phyloP scores from a whole-genome alignment of 2,113 vertebrate species.

The Prolemur simus region DNA sequence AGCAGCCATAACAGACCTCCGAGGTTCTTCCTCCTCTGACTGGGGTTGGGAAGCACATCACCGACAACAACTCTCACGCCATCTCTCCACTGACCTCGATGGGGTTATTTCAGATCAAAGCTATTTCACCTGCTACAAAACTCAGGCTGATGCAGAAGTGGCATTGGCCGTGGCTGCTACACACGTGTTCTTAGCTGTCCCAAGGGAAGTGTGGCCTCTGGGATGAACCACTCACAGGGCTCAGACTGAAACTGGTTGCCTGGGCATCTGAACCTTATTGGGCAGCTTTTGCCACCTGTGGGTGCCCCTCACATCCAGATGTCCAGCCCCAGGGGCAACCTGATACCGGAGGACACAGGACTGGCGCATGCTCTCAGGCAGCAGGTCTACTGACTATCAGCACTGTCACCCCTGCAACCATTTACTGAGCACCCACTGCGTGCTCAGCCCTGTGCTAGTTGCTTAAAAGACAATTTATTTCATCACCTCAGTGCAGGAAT shows the following conservation, averaged over 20 bases:
- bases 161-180: not conserved
- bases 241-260: accelerated
- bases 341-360: accelerated
- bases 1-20: accelerated
- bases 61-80: not conserved
- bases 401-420: accelerated
- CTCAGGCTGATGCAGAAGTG: accelerated
- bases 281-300: too few species aligned
- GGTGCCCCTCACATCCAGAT: not conserved
- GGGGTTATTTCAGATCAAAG: not conserved
- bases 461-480: accelerated
- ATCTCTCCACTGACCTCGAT: not conserved
- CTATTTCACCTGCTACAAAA: not conserved
- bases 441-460: not conserved
- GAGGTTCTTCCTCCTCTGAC: not conserved
- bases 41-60: not conserved
- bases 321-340: not conserved
- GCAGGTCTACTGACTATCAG: not conserved
- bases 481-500: too few species aligned
- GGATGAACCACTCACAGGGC: not conserved
- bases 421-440: not conserved
- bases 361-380: accelerated
- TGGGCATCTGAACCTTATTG: not conserved
- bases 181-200: not conserved
- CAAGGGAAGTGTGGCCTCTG: not conserved